phyloP scores from a whole-genome alignment of 2,888 invertebrate genomes.

The Ametastegia equiseti region DNA sequence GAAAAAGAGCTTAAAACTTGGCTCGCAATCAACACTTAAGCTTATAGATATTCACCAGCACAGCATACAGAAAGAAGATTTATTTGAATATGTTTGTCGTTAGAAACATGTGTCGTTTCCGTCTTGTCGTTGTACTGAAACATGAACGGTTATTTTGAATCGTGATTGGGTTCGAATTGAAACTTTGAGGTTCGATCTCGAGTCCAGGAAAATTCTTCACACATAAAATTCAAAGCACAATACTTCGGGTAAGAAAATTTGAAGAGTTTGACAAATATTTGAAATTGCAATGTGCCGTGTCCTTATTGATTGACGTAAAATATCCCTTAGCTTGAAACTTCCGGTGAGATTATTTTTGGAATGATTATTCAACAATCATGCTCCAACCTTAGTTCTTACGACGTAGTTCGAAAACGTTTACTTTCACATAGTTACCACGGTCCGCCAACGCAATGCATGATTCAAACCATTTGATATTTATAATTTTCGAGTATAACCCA shows the following conservation, averaged over 20 bases:
- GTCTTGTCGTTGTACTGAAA: no score
- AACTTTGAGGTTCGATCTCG: no score
- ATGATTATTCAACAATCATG: conserved; percentile 14
- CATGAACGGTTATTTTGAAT: no score
- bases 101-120: no score
- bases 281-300: background rate
- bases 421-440: background rate
- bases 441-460: background rate
- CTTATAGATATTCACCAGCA: background rate
- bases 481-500: background rate
- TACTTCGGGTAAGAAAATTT: no score
- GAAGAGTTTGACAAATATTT: background rate
- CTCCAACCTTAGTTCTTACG: background rate
- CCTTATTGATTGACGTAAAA: background rate
- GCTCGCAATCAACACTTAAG: background rate
- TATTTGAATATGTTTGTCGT: no score
- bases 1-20: background rate
- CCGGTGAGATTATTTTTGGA: background rate
- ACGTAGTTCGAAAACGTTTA: background rate
- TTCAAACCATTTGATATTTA: background rate
- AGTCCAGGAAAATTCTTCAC: no score
- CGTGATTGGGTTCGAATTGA: no score
- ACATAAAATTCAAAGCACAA: no score
- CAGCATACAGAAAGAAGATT: background rate
- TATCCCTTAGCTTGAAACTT: background rate